Conservation (phyloP, 64 coral and sea anemone species). For the Anthopleura sola region DNA sequence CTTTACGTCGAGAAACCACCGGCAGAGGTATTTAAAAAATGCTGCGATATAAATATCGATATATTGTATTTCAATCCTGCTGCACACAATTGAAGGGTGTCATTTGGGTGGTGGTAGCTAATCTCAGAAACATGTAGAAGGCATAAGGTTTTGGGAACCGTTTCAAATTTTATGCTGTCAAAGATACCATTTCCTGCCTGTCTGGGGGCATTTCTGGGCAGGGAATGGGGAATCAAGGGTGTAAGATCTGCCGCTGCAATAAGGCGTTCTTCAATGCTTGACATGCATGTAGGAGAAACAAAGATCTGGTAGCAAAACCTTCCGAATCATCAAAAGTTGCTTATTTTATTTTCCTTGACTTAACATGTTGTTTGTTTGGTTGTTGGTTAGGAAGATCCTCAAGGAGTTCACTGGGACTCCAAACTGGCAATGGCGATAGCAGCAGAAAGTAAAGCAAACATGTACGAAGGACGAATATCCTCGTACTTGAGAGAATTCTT, state of each 20-base stretch:
- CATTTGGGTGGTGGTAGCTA: background rate
- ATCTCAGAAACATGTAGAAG: too few relatives aligned
- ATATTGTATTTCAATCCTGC: background rate
- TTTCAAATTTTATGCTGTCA: too few relatives aligned
- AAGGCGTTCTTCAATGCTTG: too few relatives aligned
- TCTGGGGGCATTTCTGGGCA: too few relatives aligned
- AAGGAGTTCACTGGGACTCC: constrained; percentile 57
- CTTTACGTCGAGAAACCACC: background rate
- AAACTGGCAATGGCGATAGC: constrained; percentile 48
- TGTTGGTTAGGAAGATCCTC: constrained; percentile 35
- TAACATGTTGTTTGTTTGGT: background rate
- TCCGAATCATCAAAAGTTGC: too few relatives aligned
- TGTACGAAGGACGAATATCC: background rate
- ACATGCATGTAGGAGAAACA: too few relatives aligned
- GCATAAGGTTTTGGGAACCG: too few relatives aligned
- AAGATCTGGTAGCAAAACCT: too few relatives aligned
- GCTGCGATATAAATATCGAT: background rate
- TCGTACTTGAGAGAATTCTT: constrained; percentile 87
- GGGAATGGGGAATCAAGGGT: too few relatives aligned
- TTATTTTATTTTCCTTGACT: too few relatives aligned
- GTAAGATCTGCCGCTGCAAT: too few relatives aligned
- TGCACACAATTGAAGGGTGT: background rate
- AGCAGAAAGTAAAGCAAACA: constrained; percentile 13
- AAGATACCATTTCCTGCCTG: too few relatives aligned
- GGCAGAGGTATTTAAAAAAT: background rate